Percentiles rank a stretch among this genome's conserved stretches.
These are phyloP conservation scores for Marcusenius ussheri DNA, from an alignment of 2,113 vertebrate genomes.

Conservation along the genomic window DNA sequence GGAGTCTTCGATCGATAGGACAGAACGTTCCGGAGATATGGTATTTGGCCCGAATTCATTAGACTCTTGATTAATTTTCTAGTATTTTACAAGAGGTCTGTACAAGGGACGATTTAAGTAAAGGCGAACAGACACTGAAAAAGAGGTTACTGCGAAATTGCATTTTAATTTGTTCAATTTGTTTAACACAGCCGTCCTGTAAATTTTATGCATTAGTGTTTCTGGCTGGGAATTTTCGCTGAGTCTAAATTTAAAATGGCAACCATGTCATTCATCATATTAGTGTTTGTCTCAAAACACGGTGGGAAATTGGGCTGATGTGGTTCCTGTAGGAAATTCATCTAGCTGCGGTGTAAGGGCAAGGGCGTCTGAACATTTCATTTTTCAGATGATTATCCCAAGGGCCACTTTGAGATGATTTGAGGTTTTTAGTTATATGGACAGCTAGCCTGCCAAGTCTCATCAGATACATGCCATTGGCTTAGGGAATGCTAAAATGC, in stretches of 20 bases:
- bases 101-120: neutral
- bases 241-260: neutral
- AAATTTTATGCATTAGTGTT: neutral
- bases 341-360: neutral
- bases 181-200: neutral
- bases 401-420: neutral
- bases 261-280: neutral
- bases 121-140: neutral
- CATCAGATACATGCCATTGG: neutral
- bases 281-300: neutral
- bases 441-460: neutral
- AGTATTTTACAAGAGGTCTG: neutral
- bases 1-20: neutral
- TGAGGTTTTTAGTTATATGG: neutral
- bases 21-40: neutral
- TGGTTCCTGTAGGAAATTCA: neutral
- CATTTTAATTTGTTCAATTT: neutral
- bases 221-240: neutral
- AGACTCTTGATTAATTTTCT: neutral
- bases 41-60: neutral
- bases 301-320: neutral
- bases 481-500: neutral
- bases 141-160: neutral
- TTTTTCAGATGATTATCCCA: neutral
- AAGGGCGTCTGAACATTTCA: neutral